phyloP scores from a whole-genome alignment of 2,113 vertebrate genomes.

The Mus spicilegus region DNA sequence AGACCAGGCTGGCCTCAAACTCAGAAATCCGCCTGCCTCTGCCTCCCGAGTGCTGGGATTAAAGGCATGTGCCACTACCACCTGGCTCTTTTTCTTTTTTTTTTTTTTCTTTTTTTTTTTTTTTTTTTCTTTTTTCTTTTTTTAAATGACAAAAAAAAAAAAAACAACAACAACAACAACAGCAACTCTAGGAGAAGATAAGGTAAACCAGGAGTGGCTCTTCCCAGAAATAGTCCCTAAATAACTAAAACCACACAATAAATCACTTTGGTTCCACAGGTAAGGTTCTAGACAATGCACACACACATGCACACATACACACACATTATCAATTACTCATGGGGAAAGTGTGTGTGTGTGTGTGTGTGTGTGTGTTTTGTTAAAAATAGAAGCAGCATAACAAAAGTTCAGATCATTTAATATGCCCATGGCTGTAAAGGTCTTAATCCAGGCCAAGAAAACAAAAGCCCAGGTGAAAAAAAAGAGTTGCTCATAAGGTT shows the following conservation, averaged over 20 bases:
- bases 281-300: neutral
- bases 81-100: too few relatives aligned
- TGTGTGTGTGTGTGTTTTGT: neutral
- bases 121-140: neutral
- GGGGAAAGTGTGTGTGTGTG: neutral
- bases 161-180: neutral
- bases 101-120: too few relatives aligned
- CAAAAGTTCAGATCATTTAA: conserved; percentile 40
- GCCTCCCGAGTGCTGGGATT: too few relatives aligned
- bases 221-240: conserved; percentile 6
- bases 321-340: neutral
- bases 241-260: neutral
- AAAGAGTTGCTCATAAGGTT: conserved; percentile 49
- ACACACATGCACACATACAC: neutral
- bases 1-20: too few relatives aligned
- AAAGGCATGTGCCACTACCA: too few relatives aligned
- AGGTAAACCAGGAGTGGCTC: conserved; percentile 10
- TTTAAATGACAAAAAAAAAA: neutral
- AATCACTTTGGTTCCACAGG: neutral
- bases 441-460: conserved; percentile 48
- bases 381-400: conserved; percentile 36
- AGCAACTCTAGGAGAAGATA: neutral
- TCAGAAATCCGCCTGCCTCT: too few relatives aligned
- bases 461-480: conserved; percentile 58
- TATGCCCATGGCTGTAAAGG: neutral